phyloP scores from a whole-genome alignment of 2,113 vertebrate species.

The Lonchura striata region DNA sequence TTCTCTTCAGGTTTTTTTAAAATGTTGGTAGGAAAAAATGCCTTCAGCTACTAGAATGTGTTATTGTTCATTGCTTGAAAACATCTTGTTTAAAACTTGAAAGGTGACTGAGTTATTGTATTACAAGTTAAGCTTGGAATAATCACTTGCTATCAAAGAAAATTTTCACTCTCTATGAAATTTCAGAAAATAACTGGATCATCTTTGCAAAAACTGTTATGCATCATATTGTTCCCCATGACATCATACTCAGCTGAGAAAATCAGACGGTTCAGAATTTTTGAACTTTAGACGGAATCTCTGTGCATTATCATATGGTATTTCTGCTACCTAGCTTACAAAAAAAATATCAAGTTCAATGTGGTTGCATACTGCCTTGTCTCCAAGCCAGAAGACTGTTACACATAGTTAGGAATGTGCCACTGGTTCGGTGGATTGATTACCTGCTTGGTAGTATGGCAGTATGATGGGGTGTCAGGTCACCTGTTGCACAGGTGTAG shows the following conservation, averaged over 20 bases:
- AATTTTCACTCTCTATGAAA: not conserved
- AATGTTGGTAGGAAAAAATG: not conserved
- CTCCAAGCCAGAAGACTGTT: not conserved
- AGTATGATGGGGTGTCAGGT: not conserved
- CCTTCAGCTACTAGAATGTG: not conserved
- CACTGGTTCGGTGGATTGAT: not conserved
- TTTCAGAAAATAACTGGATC: not conserved
- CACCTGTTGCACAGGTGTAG: not conserved
- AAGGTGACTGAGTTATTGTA: not conserved
- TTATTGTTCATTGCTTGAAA: not conserved
- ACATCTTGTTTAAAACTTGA: not conserved
- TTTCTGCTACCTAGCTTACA: not conserved
- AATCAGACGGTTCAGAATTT: constrained; percentile 2
- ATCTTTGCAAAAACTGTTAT: not conserved
- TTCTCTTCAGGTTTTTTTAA: not conserved
- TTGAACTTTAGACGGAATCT: not conserved
- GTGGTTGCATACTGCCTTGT: not conserved
- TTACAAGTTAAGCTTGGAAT: not conserved
- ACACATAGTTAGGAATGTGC: not conserved
- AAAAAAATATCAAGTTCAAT: not conserved
- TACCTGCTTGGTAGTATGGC: not conserved
- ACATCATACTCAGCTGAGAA: not conserved
- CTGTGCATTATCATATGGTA: not conserved
- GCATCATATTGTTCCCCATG: not conserved
- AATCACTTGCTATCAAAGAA: not conserved